Conservation (phyloP, 2,888 invertebrate genomes). For the Nasonovia ribisnigri region DNA sequence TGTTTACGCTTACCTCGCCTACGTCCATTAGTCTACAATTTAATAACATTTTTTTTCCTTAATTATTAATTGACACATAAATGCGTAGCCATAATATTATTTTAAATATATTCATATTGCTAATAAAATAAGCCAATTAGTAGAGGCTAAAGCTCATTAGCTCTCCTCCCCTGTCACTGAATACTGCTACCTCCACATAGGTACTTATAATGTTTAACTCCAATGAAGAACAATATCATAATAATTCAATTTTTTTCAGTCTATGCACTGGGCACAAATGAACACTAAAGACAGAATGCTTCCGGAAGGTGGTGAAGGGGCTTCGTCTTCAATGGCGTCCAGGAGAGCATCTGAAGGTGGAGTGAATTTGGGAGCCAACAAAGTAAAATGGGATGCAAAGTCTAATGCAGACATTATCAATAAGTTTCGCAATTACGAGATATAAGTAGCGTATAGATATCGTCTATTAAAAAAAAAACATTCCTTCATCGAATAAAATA, state of each 20-base stretch:
- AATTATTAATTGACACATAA: too few species aligned
- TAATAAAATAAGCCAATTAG: too few species aligned
- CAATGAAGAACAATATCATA: neutral
- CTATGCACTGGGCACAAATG: slow-evolving; percentile 93
- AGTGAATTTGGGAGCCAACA: slow-evolving; percentile 79
- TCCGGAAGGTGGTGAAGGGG: slow-evolving; percentile 72
- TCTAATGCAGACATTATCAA: slow-evolving; percentile 85
- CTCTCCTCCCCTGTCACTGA: too few species aligned
- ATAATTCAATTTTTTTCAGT: slow-evolving; percentile 73
- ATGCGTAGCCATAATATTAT: too few species aligned
- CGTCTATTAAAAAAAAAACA: neutral
- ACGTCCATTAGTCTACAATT: neutral
- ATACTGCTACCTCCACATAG: too few species aligned
- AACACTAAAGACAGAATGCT: slow-evolving; percentile 93
- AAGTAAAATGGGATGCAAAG: slow-evolving; percentile 79
- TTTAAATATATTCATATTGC: too few species aligned
- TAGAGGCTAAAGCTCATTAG: too few species aligned
- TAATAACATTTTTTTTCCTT: too few species aligned
- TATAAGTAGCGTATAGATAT: slow-evolving; percentile 75
- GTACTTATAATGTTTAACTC: neutral
- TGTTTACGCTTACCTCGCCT: too few species aligned
- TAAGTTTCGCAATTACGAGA: slow-evolving; percentile 93
- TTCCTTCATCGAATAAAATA: slow-evolving; percentile 40
- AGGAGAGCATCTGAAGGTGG: slow-evolving; percentile 89
- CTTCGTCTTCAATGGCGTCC: slow-evolving; percentile 72